phyloP scores from a whole-genome alignment of 1,140 invertebrate genomes.

The Penaeus japonicus region DNA sequence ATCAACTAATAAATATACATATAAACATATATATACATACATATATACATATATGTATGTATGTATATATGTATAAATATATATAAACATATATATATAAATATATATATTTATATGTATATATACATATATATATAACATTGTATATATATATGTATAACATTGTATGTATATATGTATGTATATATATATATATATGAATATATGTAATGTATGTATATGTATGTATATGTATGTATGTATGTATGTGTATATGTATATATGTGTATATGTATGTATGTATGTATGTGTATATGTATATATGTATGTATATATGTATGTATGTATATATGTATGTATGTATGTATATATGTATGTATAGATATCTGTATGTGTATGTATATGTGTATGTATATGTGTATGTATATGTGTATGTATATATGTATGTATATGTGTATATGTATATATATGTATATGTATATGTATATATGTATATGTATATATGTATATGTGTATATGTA shows the following conservation, averaged over 20 bases:
- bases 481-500: background rate
- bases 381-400: background rate
- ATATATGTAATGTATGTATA: too few relatives aligned
- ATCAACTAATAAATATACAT: too few relatives aligned
- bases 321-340: background rate
- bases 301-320: background rate
- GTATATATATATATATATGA: background rate
- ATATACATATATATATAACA: background rate
- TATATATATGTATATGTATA: background rate
- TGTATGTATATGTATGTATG: too few relatives aligned
- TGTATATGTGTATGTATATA: background rate
- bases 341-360: background rate
- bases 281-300: background rate
- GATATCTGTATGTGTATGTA: background rate
- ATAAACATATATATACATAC: too few relatives aligned
- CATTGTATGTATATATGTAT: background rate
- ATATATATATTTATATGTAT: background rate
- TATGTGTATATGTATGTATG: too few relatives aligned
- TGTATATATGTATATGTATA: background rate
- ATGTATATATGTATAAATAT: background rate
- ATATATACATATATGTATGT: background rate
- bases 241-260: too few relatives aligned
- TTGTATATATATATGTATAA: background rate
- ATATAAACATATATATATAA: background rate
- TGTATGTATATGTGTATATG: background rate